These are phyloP conservation scores for Enteromius fasciolatus DNA, from an alignment of 2,797 vertebrate genomes.

Conservation along the genomic window DNA sequence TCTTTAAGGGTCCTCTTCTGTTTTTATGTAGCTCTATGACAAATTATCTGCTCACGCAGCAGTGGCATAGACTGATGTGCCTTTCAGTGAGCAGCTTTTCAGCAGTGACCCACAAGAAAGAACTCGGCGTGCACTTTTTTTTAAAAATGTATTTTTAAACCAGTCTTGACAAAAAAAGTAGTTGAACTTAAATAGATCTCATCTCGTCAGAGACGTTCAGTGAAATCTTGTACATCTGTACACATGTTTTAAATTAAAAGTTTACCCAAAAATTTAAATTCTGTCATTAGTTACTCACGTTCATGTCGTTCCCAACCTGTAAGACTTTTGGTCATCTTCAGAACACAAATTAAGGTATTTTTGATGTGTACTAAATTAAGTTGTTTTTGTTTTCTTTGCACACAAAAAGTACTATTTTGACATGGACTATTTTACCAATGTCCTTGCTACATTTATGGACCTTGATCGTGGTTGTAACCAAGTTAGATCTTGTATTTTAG, in stretches of 20 bases:
- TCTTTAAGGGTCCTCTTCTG: background rate
- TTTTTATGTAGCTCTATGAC: background rate
- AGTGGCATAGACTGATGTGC: constrained; percentile 17
- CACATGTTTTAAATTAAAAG: background rate
- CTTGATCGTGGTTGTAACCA: too few relatives aligned
- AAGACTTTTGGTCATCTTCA: too few relatives aligned
- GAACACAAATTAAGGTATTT: too few relatives aligned
- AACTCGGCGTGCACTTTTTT: background rate
- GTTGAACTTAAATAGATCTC: background rate
- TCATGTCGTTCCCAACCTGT: too few relatives aligned
- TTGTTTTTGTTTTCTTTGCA: too few relatives aligned
- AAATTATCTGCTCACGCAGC: constrained; percentile 8
- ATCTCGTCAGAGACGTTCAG: background rate
- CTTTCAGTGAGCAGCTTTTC: constrained; percentile 15
- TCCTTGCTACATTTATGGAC: too few relatives aligned
- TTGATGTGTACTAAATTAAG: too few relatives aligned
- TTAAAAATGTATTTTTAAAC: constrained; percentile 16
- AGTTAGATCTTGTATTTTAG: too few relatives aligned
- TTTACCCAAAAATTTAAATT: background rate
- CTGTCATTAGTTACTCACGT: too few relatives aligned
- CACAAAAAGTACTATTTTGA: too few relatives aligned
- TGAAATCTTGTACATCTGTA: background rate
- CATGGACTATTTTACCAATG: too few relatives aligned
- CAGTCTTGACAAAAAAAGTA: background rate
- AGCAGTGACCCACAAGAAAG: constrained; percentile 17